Percentiles rank a stretch among this genome's conserved stretches.
Evolutionary conservation across 2,888 invertebrate genomes (phyloP).

Genomic region (Phortica okadai): DNA sequence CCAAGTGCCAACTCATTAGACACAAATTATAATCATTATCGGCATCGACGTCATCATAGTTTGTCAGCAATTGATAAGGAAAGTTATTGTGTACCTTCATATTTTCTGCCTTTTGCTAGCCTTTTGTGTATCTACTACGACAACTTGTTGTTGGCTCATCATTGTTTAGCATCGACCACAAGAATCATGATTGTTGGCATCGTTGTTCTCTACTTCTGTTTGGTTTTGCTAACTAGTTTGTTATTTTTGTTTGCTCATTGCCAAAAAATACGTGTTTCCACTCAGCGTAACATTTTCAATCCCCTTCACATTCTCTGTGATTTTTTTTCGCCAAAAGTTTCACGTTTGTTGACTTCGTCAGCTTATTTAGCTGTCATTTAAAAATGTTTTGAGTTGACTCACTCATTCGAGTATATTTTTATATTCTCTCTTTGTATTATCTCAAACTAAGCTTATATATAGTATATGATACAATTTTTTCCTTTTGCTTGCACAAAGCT

Average conservation of each 20-base stretch:
- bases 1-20: no score
- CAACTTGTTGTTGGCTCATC: constrained; percentile 1
- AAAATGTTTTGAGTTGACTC: constrained; percentile 4
- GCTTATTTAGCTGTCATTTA: neutral
- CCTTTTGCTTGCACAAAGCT: neutral
- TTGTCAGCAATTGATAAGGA: neutral
- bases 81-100: neutral
- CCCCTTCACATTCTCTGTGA: neutral
- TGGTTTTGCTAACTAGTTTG: constrained; percentile 17
- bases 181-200: neutral
- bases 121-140: neutral
- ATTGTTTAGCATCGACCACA: neutral
- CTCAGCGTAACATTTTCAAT: neutral
- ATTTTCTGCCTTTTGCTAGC: neutral
- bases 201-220: neutral
- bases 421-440: neutral
- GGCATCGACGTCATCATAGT: neutral
- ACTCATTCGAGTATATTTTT: neutral
- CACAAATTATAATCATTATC: no score
- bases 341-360: constrained; percentile 18
- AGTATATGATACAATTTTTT: neutral
- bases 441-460: neutral
- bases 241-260: constrained; percentile 15
- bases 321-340: neutral
- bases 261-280: constrained; percentile 18